phyloP scores from a whole-genome alignment of 2,888 invertebrate genomes.

The Zhengitettix transpicula region DNA sequence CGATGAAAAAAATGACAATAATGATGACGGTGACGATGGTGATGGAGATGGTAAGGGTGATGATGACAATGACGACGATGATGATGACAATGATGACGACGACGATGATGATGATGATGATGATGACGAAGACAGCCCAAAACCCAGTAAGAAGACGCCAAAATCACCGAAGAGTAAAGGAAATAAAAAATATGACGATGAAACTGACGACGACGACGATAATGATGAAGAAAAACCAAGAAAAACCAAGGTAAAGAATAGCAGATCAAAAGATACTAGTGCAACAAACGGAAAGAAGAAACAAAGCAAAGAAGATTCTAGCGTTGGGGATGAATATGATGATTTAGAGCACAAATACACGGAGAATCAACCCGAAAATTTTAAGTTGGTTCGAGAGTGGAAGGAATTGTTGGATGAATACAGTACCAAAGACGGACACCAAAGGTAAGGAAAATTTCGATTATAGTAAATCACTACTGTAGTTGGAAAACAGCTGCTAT shows the following conservation, averaged over 20 bases:
- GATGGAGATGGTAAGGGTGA: background rate
- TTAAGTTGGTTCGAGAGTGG: slow-evolving; percentile 37
- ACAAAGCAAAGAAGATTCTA: too few species aligned
- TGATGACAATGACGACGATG: background rate
- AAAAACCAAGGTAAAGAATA: background rate
- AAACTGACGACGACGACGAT: background rate
- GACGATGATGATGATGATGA: background rate
- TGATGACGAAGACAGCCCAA: background rate
- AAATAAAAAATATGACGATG: background rate
- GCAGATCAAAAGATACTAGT: too few species aligned
- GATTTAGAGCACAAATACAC: slow-evolving; percentile 24
- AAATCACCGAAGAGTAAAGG: background rate
- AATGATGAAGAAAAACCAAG: background rate
- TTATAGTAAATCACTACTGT: too few species aligned
- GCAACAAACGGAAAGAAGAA: too few species aligned
- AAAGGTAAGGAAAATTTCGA: background rate
- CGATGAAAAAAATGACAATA: background rate
- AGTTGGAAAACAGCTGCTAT: too few species aligned
- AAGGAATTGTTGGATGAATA: slow-evolving; percentile 34
- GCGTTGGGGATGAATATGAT: background rate
- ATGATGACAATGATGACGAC: background rate
- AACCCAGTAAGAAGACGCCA: background rate
- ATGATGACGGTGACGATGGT: background rate
- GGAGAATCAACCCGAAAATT: slow-evolving; percentile 30
- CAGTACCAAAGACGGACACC: background rate